phyloP scores from a whole-genome alignment of 2,888 invertebrate species.

The Nephrotoma flavescens region DNA sequence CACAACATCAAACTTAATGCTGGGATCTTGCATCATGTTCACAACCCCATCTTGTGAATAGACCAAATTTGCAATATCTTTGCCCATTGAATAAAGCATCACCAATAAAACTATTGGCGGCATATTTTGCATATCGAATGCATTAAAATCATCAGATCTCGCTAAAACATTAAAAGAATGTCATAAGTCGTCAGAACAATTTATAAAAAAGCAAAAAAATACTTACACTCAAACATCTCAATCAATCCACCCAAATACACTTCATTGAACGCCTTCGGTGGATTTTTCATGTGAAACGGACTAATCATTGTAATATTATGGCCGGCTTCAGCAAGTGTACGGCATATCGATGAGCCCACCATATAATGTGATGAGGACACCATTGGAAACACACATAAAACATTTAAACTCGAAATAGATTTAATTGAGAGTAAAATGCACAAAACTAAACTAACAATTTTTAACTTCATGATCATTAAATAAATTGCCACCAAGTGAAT shows the following conservation, averaged over 20 bases:
- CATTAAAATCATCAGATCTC: neutral
- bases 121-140: neutral
- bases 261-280: neutral
- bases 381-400: conserved; percentile 11
- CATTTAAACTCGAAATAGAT: neutral
- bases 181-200: neutral
- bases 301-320: conserved; percentile 1
- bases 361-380: conserved; percentile 19
- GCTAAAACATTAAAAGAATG: neutral
- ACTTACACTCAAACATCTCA: neutral
- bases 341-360: conserved; percentile 23
- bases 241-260: neutral
- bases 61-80: neutral
- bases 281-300: neutral
- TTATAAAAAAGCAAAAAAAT: neutral
- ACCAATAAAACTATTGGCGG: neutral
- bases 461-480: neutral
- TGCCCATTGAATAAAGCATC: neutral
- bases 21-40: conserved; percentile 13
- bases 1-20: conserved; percentile 19
- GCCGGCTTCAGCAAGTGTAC: conserved; percentile 7
- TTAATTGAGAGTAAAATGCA: neutral
- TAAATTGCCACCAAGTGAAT: neutral
- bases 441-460: neutral
- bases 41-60: conserved; percentile 2